Evolutionary conservation across 2,888 invertebrate species (phyloP).

Genomic region (Pocota personata): DNA sequence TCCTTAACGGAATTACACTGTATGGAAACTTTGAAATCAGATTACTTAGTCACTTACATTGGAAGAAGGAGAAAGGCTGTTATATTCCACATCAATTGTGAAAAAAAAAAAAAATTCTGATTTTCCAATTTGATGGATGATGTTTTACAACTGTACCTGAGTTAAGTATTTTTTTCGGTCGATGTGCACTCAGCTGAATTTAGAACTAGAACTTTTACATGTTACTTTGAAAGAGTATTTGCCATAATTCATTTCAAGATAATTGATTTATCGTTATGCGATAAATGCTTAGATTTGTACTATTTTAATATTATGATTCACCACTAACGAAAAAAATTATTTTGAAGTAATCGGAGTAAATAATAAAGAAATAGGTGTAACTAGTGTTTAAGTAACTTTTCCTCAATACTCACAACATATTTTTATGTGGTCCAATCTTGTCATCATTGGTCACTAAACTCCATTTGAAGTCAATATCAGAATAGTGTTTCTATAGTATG

Average conservation of each 20-base stretch:
- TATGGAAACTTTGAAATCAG: conserved; percentile 1
- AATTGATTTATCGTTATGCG: too few relatives aligned
- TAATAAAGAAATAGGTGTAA: background rate
- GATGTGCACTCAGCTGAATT: background rate
- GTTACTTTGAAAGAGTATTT: too few relatives aligned
- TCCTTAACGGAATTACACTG: background rate
- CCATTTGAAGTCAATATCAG: background rate
- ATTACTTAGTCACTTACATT: conserved; percentile 6
- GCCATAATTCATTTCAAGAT: too few relatives aligned
- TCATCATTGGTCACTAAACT: background rate
- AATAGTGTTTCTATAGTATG: background rate
- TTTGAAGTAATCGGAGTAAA: too few relatives aligned
- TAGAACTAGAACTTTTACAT: background rate
- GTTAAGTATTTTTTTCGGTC: background rate
- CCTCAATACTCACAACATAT: background rate
- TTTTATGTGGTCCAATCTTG: background rate
- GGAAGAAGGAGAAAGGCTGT: background rate
- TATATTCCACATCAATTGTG: background rate
- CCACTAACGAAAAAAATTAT: background rate
- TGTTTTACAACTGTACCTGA: background rate
- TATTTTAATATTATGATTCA: background rate
- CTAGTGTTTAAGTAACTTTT: background rate
- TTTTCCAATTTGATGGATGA: background rate
- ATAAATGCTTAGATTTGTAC: background rate
- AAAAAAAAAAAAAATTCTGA: conserved; percentile 9